Evolutionary conservation across 2,113 vertebrate genomes (phyloP).

Genomic region (Falcunculus frontatus): DNA sequence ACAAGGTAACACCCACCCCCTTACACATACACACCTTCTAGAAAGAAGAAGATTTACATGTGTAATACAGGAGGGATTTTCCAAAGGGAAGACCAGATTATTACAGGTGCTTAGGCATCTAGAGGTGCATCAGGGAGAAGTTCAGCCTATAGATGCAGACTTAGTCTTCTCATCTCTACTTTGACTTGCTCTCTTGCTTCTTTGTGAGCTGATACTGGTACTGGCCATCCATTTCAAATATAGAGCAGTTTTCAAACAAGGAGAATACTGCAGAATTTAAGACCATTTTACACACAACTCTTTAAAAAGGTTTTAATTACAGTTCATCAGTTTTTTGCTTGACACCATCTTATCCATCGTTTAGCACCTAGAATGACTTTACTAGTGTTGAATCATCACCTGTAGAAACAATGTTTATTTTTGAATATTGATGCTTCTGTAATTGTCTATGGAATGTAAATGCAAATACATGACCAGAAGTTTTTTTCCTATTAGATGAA

Average conservation of each 20-base stretch:
- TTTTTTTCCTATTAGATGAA: not conserved
- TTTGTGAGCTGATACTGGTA: not conserved
- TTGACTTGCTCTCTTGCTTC: not conserved
- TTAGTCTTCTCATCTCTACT: not conserved
- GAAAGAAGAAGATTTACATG: not conserved
- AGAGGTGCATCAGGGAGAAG: not conserved
- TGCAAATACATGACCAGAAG: not conserved
- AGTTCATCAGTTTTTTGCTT: not conserved
- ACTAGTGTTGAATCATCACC: not conserved
- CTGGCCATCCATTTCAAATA: not conserved
- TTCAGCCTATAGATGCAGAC: not conserved
- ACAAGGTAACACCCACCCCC: not conserved
- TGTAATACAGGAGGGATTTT: not conserved
- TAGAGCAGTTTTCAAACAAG: not conserved
- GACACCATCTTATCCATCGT: not conserved
- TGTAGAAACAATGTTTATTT: not conserved
- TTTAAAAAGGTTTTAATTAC: not conserved
- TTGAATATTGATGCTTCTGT: not conserved
- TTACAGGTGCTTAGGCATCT: not conserved
- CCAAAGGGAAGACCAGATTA: not conserved
- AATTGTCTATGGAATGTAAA: not conserved
- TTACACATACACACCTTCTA: not conserved
- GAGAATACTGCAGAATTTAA: not conserved
- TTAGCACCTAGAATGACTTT: not conserved
- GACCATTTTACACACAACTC: fast-evolving